Evolutionary conservation across 2,888 invertebrate species (phyloP), one percentile per base, ranked within the genome.

Genomic region (Bruchidius siliquastri): DNA sequence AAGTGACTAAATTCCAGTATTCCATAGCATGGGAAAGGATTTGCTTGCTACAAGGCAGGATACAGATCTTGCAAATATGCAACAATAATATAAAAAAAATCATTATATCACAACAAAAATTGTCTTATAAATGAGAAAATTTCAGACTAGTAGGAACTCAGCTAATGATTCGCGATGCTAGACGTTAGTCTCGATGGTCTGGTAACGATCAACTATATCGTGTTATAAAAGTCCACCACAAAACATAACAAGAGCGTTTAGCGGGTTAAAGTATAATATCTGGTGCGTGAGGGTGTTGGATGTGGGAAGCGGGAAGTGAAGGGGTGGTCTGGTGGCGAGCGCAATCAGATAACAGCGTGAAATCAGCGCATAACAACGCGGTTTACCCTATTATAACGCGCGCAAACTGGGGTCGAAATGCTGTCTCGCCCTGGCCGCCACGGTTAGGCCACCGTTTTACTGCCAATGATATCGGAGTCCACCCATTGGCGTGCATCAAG

Each of bases 301-400:
- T 13, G 49, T 18, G 49, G 49, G 18, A 13, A 49, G 49, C 49
- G 49, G 49, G 18, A 49, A 13, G 18, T 18, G 18, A 13, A 49
- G 49, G 49, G 13, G 18, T 1, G 49, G 49, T 8, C 1, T 4
- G 6, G 49, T 49, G 83, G 83, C 79, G 81, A 83, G 81, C 79
- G 77, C 77, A 83, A 86, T 86, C 86, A 84, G 86, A 86, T 86
- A 86, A 83, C 83, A 82, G 83, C 82, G 85, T 86, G 85, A 86
- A 86, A 86, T 86, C 86, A 84, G 85, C 85, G 86, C 85, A 83
- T 86, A 86, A 86, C 86, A 85, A 86, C 86, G 86, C 85, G 86
- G 86, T 86, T 86, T 85, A 86, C 85, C 86, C 86, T 83, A 86
- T 86, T 86, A 86, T 85, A 86, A 85, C 84, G 6, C 21, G 49